Conservation (phyloP, 1,140 invertebrate species). For the Frieseomelitta varia region DNA sequence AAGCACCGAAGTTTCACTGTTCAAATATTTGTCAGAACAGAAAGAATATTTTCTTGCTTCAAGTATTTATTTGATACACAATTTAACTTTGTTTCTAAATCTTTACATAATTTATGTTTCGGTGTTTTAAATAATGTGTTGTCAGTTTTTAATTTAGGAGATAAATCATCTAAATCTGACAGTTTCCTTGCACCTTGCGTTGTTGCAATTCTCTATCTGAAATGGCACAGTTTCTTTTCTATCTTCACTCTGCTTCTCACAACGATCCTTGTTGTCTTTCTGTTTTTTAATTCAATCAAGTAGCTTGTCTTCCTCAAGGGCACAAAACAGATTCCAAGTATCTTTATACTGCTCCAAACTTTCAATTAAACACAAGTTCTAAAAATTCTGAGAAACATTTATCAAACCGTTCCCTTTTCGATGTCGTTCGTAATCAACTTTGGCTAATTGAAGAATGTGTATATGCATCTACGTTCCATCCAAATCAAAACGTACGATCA, state of each 20-base stretch:
- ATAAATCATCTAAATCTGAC: constrained; percentile 53
- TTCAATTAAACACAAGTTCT: constrained; percentile 20
- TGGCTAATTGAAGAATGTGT: too few species aligned
- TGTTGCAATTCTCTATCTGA: constrained; percentile 38
- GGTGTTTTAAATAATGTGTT: constrained; percentile 26
- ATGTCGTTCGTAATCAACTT: not conserved
- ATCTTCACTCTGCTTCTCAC: constrained; percentile 6
- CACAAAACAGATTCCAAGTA: constrained; percentile 21
- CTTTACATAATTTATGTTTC: constrained; percentile 13
- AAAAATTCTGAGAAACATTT: constrained; percentile 36
- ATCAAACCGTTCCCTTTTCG: constrained; percentile 11
- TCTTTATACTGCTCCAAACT: constrained; percentile 34
- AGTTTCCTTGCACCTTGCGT: constrained; percentile 53
- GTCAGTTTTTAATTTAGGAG: constrained; percentile 44
- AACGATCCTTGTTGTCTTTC: not conserved
- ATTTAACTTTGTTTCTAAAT: constrained; percentile 21
- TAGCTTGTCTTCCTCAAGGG: constrained; percentile 36
- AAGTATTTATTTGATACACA: constrained; percentile 22
- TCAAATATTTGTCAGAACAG: constrained; percentile 32
- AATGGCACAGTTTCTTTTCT: constrained; percentile 36
- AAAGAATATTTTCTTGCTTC: constrained; percentile 25
- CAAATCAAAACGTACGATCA: not conserved
- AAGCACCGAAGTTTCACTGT: constrained; percentile 18
- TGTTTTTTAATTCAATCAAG: constrained; percentile 51
- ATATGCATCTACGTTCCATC: too few species aligned